Evolutionary conservation across 1,140 invertebrate genomes (phyloP).

Genomic region (Brachionus sp.): DNA sequence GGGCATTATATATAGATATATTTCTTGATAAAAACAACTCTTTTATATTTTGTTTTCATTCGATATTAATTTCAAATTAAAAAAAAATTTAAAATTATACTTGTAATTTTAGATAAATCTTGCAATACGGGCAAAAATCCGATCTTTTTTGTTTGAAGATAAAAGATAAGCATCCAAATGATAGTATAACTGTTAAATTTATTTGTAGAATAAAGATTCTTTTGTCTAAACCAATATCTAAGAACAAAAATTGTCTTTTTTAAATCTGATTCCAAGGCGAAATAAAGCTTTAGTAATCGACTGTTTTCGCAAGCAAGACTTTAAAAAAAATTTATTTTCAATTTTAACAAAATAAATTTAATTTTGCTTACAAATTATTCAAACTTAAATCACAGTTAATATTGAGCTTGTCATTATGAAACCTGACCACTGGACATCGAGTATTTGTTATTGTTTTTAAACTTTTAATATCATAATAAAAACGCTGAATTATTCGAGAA

Average conservation of each 20-base stretch:
- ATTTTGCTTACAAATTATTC: constrained; percentile 8
- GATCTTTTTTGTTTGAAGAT: neutral
- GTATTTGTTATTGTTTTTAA: constrained; percentile 42
- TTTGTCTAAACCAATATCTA: constrained; percentile 44
- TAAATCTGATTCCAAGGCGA: neutral
- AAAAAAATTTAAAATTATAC: neutral
- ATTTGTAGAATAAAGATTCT: constrained; percentile 28
- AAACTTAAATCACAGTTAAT: constrained; percentile 35
- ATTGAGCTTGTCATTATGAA: constrained; percentile 8
- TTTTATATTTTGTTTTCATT: too few species aligned
- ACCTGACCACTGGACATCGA: constrained; percentile 38
- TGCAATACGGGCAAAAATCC: neutral
- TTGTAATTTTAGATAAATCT: neutral
- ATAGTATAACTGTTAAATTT: constrained; percentile 39
- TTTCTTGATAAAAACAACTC: too few species aligned
- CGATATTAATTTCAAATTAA: neutral
- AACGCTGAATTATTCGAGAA: constrained; percentile 8
- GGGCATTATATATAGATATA: too few species aligned
- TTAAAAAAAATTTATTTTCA: neutral
- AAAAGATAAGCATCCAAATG: constrained; percentile 30
- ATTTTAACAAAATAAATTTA: neutral
- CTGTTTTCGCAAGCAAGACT: constrained; percentile 40
- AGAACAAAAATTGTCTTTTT: constrained; percentile 5
- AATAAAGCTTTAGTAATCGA: neutral
- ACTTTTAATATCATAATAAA: constrained; percentile 24